Conservation (phyloP, 35 echinoderm and acorn worm species). For the Lytechinus variegatus region DNA sequence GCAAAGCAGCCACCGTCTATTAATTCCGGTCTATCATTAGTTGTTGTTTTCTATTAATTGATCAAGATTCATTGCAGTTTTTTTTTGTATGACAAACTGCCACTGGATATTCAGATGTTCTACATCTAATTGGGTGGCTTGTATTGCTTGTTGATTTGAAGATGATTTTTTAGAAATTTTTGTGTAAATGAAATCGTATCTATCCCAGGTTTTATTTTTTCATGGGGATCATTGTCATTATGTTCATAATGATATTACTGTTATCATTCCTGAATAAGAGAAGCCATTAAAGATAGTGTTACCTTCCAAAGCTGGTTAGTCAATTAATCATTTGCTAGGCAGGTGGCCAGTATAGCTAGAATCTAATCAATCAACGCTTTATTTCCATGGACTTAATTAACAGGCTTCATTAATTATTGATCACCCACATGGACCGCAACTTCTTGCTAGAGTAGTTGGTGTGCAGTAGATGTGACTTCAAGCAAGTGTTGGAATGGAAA, state of each 20-base stretch:
- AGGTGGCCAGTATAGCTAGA: not conserved
- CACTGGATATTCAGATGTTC: too few species aligned
- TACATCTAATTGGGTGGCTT: too few species aligned
- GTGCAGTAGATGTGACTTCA: not conserved
- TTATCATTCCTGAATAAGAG: not conserved
- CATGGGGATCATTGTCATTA: too few species aligned
- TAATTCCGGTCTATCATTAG: too few species aligned
- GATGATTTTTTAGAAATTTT: too few species aligned
- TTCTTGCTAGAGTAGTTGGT: not conserved
- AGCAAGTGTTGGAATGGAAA: not conserved
- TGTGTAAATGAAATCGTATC: too few species aligned
- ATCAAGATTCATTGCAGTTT: too few species aligned
- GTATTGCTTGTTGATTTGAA: too few species aligned
- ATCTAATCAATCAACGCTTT: constrained; percentile 16
- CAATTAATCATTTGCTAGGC: not conserved
- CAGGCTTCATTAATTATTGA: constrained; percentile 34
- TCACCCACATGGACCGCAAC: not conserved
- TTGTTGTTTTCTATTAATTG: too few species aligned
- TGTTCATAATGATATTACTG: not conserved
- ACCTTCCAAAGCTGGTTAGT: not conserved
- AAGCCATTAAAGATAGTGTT: not conserved
- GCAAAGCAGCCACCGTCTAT: too few species aligned
- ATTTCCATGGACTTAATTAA: constrained; percentile 27
- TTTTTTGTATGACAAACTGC: too few species aligned
- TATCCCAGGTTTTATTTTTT: too few species aligned